Conservation (phyloP, 2,888 invertebrate genomes). For the Monochamus alternatus region DNA sequence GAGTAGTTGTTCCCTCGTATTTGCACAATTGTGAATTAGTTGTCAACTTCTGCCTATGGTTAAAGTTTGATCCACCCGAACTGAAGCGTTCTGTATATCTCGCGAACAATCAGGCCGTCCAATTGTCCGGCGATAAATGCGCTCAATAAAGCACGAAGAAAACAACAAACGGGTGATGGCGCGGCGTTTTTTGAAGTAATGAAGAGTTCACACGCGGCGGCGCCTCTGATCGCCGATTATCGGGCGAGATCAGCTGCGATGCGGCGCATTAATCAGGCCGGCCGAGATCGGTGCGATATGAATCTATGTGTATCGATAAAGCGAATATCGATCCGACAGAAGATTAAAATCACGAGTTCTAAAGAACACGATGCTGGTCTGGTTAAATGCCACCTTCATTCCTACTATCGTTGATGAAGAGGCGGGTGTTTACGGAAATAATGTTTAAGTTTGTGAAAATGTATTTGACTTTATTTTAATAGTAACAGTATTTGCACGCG, state of each 20-base stretch:
- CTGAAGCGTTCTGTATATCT: background rate
- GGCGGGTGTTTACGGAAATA: background rate
- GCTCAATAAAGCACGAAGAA: constrained; percentile 48
- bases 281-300: constrained; percentile 61
- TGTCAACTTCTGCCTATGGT: no score
- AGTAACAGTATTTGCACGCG: no score
- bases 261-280: constrained; percentile 61
- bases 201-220: constrained; percentile 64
- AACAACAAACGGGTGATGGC: constrained; percentile 54
- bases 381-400: constrained; percentile 52
- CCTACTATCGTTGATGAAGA: background rate
- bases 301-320: constrained; percentile 62
- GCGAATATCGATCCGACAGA: constrained; percentile 56
- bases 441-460: background rate
- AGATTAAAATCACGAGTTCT: constrained; percentile 57
- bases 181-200: constrained; percentile 61
- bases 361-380: constrained; percentile 53
- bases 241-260: constrained; percentile 61
- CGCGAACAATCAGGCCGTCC: constrained; percentile 37
- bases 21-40: no score
- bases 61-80: no score
- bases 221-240: constrained; percentile 62
- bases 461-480: background rate
- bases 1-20: no score
- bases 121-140: constrained; percentile 47